Conservation (phyloP, 2,888 invertebrate species). For the Oegoconia quadripuncta region DNA sequence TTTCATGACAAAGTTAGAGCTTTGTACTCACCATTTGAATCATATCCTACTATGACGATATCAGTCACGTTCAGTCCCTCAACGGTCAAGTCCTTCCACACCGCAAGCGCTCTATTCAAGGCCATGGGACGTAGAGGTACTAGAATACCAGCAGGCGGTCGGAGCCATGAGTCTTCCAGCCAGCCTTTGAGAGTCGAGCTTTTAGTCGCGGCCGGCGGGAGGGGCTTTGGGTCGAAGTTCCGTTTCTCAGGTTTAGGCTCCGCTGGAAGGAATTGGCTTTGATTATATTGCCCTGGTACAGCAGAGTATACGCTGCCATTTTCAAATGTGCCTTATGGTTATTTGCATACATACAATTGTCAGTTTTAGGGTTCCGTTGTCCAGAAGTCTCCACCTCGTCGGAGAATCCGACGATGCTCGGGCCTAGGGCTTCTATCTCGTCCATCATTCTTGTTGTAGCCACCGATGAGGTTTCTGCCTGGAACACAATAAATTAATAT, state of each 20-base stretch:
- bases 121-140: conserved; percentile 64
- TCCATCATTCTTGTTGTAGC: conserved; percentile 39
- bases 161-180: conserved; percentile 67
- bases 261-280: conserved; percentile 29
- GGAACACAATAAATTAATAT: conserved; percentile 26
- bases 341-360: conserved; percentile 39
- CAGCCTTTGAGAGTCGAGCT: conserved; percentile 54
- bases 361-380: conserved; percentile 54
- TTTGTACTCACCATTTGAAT: conserved; percentile 56
- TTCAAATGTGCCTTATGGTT: not conserved
- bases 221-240: conserved; percentile 20
- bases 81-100: conserved; percentile 60
- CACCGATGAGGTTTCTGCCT: conserved; percentile 40
- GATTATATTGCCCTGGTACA: conserved; percentile 10
- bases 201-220: conserved; percentile 34
- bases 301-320: not conserved
- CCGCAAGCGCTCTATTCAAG: conserved; percentile 54
- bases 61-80: conserved; percentile 57
- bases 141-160: conserved; percentile 64
- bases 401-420: conserved; percentile 26
- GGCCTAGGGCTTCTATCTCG: conserved; percentile 26
- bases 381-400: conserved; percentile 38
- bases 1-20: conserved; percentile 1
- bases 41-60: conserved; percentile 67
- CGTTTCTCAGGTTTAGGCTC: conserved; percentile 20